Percentiles rank a stretch among this genome's conserved stretches.
Evolutionary conservation across 2,888 invertebrate genomes (phyloP).

Genomic region (Lathronympha strigana): DNA sequence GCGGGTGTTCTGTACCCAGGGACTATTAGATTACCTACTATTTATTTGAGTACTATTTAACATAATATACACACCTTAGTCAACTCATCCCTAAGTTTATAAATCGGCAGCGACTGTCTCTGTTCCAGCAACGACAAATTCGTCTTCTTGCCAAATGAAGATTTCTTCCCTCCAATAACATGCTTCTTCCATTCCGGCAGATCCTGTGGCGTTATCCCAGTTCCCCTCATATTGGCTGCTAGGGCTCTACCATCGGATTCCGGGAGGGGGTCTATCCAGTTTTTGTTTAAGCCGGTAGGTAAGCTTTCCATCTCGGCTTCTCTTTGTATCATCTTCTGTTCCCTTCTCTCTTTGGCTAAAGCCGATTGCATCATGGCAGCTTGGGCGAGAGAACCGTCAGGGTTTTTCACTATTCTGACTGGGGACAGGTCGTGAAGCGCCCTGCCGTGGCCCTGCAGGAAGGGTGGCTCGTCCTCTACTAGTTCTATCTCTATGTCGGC

Average conservation of each 20-base stretch:
- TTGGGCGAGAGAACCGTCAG: slow-evolving; percentile 99
- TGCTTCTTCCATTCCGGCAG: slow-evolving; percentile 99
- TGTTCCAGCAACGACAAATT: slow-evolving; percentile 97
- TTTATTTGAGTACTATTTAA: background rate
- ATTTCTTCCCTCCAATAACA: slow-evolving; percentile 98
- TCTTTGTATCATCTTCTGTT: slow-evolving; percentile 97
- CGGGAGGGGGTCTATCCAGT: slow-evolving; percentile 98
- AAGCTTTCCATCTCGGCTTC: slow-evolving; percentile 95
- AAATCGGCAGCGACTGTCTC: slow-evolving; percentile 97
- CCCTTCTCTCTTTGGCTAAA: slow-evolving; percentile 97
- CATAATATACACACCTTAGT: slow-evolving; percentile 86
- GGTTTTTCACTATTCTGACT: slow-evolving; percentile 98
- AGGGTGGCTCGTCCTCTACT: slow-evolving; percentile 99
- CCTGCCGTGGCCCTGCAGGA: slow-evolving; percentile 96
- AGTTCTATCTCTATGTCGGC: slow-evolving; percentile 99
- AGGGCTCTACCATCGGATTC: slow-evolving; percentile 89
- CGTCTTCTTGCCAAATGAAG: slow-evolving; percentile 98
- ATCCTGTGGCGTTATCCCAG: slow-evolving; percentile 93
- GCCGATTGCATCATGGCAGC: slow-evolving; percentile 99
- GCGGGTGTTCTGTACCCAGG: too few species aligned
- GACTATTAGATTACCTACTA: too few species aligned
- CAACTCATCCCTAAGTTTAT: slow-evolving; percentile 96
- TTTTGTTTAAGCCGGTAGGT: slow-evolving; percentile 92
- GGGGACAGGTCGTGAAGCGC: slow-evolving; percentile 96
- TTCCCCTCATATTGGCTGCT: slow-evolving; percentile 92